Evolutionary conservation across 2,888 invertebrate species (phyloP).

Genomic region (Ophion obscuratus): DNA sequence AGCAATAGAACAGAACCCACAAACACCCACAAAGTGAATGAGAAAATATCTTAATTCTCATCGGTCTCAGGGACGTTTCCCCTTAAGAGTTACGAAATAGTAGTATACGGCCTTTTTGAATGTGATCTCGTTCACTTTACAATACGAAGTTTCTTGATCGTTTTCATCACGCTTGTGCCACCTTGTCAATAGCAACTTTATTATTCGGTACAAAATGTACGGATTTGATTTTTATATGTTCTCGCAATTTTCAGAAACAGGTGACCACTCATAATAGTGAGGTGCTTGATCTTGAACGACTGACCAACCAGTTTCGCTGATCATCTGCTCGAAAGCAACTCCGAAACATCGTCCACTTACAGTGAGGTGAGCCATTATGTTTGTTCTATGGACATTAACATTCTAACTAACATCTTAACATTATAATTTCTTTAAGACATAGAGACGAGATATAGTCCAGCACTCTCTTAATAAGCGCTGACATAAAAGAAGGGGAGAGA

Average conservation of each 20-base stretch:
- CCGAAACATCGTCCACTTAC: constrained; percentile 21
- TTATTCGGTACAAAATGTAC: background rate
- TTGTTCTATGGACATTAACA: background rate
- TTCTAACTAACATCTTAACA: too few relatives aligned
- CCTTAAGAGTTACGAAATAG: background rate
- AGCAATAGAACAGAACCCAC: constrained; percentile 21
- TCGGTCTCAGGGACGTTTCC: background rate
- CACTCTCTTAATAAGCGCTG: too few relatives aligned
- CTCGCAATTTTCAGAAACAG: constrained; percentile 28
- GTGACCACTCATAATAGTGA: constrained; percentile 19
- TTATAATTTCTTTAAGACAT: too few relatives aligned
- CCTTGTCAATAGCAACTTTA: constrained; percentile 22
- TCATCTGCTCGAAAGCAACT: constrained; percentile 10
- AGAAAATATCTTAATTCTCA: background rate
- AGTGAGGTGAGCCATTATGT: constrained; percentile 22
- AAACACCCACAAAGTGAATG: constrained; percentile 10
- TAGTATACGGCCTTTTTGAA: constrained; percentile 1
- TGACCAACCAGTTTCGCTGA: background rate
- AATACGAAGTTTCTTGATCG: constrained; percentile 1
- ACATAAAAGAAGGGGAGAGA: too few relatives aligned
- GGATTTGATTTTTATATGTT: constrained; percentile 18
- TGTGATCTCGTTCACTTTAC: background rate
- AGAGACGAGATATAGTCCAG: too few relatives aligned
- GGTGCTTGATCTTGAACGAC: constrained; percentile 21
- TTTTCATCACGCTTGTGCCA: constrained; percentile 17